Conservation (phyloP, 2,797 vertebrate genomes). For the Chelmon rostratus region DNA sequence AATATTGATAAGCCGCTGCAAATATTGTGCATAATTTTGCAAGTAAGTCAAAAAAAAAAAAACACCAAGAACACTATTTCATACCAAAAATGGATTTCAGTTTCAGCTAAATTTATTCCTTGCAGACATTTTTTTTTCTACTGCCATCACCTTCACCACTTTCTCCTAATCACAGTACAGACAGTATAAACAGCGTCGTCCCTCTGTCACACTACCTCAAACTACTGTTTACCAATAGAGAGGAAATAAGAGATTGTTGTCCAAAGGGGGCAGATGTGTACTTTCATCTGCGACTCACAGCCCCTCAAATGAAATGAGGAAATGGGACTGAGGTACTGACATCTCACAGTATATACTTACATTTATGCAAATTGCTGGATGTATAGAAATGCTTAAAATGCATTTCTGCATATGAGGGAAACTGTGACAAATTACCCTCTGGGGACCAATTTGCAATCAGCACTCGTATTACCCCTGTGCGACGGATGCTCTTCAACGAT, state of each 20-base stretch:
- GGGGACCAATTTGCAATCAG: conserved; percentile 63
- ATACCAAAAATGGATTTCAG: not conserved
- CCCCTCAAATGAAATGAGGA: conserved; percentile 11
- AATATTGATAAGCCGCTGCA: not conserved
- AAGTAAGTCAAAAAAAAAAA: not conserved
- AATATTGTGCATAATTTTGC: not conserved
- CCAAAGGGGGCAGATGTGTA: conserved; percentile 11
- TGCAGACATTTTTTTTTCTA: not conserved
- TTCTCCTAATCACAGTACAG: not conserved
- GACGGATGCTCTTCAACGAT: conserved; percentile 35
- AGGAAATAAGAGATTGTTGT: conserved; percentile 29
- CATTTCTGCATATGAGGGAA: conserved; percentile 32
- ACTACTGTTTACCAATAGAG: conserved; percentile 6
- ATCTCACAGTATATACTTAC: not conserved
- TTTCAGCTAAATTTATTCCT: not conserved
- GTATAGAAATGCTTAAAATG: conserved; percentile 8
- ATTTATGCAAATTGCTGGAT: conserved; percentile 20
- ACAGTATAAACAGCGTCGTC: conserved; percentile 1
- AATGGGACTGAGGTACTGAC: conserved; percentile 11
- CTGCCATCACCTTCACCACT: not conserved
- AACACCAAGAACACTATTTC: not conserved
- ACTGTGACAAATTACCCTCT: conserved; percentile 43
- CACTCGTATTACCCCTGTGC: conserved; percentile 30
- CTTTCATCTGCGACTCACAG: conserved; percentile 16
- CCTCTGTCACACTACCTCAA: conserved; percentile 3